phyloP scores from a whole-genome alignment of 2,888 invertebrate genomes.

The Cepaea hortensis region DNA sequence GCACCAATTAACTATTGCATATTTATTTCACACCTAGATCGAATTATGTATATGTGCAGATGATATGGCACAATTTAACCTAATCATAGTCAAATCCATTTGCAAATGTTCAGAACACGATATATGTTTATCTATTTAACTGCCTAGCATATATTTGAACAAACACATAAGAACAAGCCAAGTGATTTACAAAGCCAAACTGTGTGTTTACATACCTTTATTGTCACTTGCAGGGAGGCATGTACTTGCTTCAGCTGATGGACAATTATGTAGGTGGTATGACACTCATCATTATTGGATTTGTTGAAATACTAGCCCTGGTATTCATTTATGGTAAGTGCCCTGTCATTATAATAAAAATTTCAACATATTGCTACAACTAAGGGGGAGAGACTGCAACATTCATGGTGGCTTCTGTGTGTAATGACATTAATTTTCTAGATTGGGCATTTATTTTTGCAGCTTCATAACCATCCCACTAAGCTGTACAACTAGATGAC shows the following conservation, averaged over 20 bases:
- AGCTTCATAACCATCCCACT: too few species aligned
- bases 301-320: conserved; percentile 83
- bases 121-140: too few species aligned
- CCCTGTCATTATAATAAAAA: neutral
- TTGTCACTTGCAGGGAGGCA: conserved; percentile 68
- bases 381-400: neutral
- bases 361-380: neutral
- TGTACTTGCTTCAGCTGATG: conserved; percentile 73
- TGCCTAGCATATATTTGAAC: too few species aligned
- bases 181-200: neutral
- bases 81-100: too few species aligned
- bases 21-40: too few species aligned
- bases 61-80: too few species aligned
- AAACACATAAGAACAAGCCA: neutral
- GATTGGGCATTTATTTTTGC: too few species aligned
- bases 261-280: conserved; percentile 75
- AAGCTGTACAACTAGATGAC: too few species aligned
- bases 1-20: too few species aligned
- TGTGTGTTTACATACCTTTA: neutral
- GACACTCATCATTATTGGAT: conserved; percentile 82
- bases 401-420: neutral
- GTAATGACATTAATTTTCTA: neutral
- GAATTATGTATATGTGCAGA: too few species aligned
- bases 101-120: too few species aligned
- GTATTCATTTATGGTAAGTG: conserved; percentile 81